Base-by-base conservation (phyloP, 2,888 invertebrate genomes). In the Tricholauxania praeusta region DNA sequence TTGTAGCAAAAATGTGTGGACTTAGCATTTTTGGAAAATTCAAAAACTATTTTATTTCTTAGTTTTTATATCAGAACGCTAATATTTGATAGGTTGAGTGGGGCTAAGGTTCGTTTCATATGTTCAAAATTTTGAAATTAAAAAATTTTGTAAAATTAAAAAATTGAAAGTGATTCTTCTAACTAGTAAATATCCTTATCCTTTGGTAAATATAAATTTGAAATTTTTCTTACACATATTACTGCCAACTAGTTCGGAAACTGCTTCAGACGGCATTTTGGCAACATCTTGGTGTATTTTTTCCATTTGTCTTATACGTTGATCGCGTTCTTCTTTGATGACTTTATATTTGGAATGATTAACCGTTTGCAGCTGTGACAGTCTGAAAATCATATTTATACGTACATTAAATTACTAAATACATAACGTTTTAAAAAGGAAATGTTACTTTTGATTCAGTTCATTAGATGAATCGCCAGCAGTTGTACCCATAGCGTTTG, bases 291-390 rank as follows among this genome's bases (percentile, higher is more conserved):
- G 90, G 79, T 93, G 92, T 84, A 94, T 87, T 76, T 94, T 89
- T 49, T 93, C 90, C 90, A 94, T 90, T 87, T 94, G 94, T 74
- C 94, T 90, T 75, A 93, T 91, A 39, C 94, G 89, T 80, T 91
- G 89, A 78, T 94, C 93, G 82, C 94, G 92, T 79, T 95, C 94
- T 75, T 94, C 92, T 64, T 92, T 90, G 78, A 95, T 87, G 64
- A 90, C 89, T 80, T 94, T 93, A 87, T 95, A 95, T 81, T 92
- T 92, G 79, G 91, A 90, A 85, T 95, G 94, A 77, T 90, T 91
- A 76, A 94, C 91, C 72, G 90, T 91, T 80, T 92, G 94, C 78
- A 95, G 87, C 87, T 95, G 93, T 10, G 93, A 91, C 67, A 85
- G 76, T 78, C 85, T 85, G 65, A 12, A 66, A 28, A 71, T 53